Evolutionary conservation across 1,140 invertebrate genomes (phyloP), one percentile per base, ranked within the genome.

Genomic region (Argopecten irradians): DNA sequence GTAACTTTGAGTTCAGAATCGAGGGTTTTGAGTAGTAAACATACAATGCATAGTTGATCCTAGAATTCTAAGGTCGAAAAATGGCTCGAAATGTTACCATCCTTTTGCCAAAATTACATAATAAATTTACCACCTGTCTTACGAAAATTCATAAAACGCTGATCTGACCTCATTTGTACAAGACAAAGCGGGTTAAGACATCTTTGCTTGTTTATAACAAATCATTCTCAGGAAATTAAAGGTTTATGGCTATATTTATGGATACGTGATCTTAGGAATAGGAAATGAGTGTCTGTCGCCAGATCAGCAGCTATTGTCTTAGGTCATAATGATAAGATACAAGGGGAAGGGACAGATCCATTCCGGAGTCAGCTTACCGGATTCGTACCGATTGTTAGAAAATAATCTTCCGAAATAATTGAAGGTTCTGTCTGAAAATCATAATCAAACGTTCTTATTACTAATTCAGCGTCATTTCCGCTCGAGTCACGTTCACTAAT

Each of bases 331-430:
- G 22, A 71, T 71, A 28, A 71, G 1, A 0, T 28, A 28, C 22
- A 5, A 71, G 55, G 28, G 55, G 55, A 71, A 71, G 43, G n/a
- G 55, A 71, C 2, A n/a, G 16, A 71, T 5, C 55, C 16, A 71
- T 5, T 71, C 55, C n/a, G 55, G 55, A n/a, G 55, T 71, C 55
- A 71, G 55, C 55, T 71, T 71, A 71, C 55, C 8, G 28, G 55
- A 71, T 28, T 71, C 55, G 11, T n/a, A n/a, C 55, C n/a, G 55
- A n/a, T 71, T 71, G 55, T 71, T 71, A 71, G 55, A 71, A 11
- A 71, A 71, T 71, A 71, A 71, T 71, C 55, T 71, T 71, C 55
- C 8, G 28, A 71, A n/a, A 71, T 71, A 71, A 71, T 71, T 71
- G 55, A 8, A 71, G 22, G 2, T 71, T 71, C 22, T 71, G 55